These are phyloP conservation scores for Venturia canescens DNA, from an alignment of 1,140 invertebrate genomes.

Conservation along the genomic window DNA sequence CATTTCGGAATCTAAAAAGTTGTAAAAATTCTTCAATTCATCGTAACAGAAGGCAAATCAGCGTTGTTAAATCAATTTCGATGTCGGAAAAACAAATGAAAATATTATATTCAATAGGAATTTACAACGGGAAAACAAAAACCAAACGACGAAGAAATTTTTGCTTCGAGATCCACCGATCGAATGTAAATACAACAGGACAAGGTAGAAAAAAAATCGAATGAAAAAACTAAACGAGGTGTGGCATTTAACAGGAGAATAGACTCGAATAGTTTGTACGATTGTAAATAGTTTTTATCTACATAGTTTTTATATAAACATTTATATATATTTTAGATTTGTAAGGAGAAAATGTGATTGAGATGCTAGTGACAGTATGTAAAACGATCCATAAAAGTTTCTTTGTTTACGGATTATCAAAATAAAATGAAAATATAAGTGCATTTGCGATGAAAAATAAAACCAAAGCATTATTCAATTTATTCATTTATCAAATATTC, in stretches of 20 bases:
- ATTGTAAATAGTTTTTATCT: conserved; percentile 25
- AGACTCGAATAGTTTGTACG: conserved; percentile 37
- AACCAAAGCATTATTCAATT: too few relatives aligned
- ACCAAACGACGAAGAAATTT: not conserved
- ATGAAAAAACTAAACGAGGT: not conserved
- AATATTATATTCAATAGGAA: not conserved
- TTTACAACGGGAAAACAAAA: too few relatives aligned
- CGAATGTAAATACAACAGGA: not conserved
- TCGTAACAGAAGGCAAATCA: too few relatives aligned
- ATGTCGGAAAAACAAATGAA: not conserved
- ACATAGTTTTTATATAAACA: conserved; percentile 24
- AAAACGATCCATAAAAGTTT: conserved; percentile 20
- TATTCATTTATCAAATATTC: not conserved
- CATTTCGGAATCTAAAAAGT: too few relatives aligned
- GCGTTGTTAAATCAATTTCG: too few relatives aligned
- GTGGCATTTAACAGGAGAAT: conserved; percentile 30
- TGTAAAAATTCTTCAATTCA: too few relatives aligned
- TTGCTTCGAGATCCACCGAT: not conserved
- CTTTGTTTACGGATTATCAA: too few relatives aligned
- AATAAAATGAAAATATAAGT: too few relatives aligned
- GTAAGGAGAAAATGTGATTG: conserved; percentile 72
- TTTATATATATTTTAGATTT: conserved; percentile 47
- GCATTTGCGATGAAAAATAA: too few relatives aligned
- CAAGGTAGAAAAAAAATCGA: too few relatives aligned
- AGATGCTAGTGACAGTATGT: conserved; percentile 72